Base-by-base conservation (phyloP, 2,888 invertebrate genomes). In the Diplolepis rosae region DNA sequence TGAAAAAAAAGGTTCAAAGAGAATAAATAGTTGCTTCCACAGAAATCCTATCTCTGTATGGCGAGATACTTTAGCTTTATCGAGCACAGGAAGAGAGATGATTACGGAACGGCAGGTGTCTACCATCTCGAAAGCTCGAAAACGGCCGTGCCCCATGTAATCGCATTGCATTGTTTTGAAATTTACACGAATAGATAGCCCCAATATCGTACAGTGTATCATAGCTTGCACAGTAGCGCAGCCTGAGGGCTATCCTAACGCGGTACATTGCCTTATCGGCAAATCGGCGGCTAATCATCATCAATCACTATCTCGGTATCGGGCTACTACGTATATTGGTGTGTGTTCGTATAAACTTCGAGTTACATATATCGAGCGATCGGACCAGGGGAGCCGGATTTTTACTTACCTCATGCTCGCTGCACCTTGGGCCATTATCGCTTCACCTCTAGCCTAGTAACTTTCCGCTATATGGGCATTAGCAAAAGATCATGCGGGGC, bases 211-310 rank as follows among this genome's bases (percentile, higher is more conserved):
- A 73, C 73, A 71, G 79, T 81, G 82, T 80, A 82, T 86, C 85
- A 84, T 84, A 84, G 81, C 79, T 65, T 50, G 69, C 39, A 73
- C 74, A 45, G 75, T 72, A 71, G 77, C 76, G 13, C 24, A 61
- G 48, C 56, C 45, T 7, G 18, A 28, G 66, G 80, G 73, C 75
- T 78, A 77, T 80, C 80, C 80, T 80, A 79, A 77, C 80, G 80
- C 76, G 79, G 80, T 84, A 82, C 85, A 82, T 84, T 84, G 83
- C 82, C 85, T 88, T 88, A 88, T 87, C 87, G 84, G 83, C 82
- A 84, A 87, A 88, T 88, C 87, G 82, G 76, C 78, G 82, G 83
- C 87, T 88, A 87, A 88, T 88, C 85, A 87, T 88, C 88, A 87
- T 87, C 87, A 87, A 88, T 88, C 88, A 87, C 85, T 81, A 84